Base-by-base conservation (phyloP, 2,888 invertebrate species). In the Acronicta aceris region DNA sequence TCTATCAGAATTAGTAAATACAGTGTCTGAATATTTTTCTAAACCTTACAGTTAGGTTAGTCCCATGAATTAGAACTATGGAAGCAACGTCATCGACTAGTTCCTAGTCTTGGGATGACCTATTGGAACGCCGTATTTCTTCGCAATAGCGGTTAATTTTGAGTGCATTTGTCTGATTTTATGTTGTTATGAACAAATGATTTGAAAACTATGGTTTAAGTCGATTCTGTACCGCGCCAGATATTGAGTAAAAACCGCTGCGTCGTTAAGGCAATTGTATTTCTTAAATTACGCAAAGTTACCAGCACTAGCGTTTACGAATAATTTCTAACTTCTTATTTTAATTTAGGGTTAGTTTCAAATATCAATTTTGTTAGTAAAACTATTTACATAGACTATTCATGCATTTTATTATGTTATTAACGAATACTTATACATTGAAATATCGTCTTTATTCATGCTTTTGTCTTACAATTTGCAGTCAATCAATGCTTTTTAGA, bases 291-390 rank as follows among this genome's bases (percentile, higher is more conserved):
- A 65, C 41, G 33, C 17, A 61, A 21, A 21, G 61, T 61, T 40
- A 49, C 70, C 73, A 67, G 70, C 67, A 67, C 62, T 61, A 21
- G 47, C 36, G 38, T 55, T 55, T n/a, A 42, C 45, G 38, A 70
- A 41, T 17, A 61, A 42, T 63, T 58, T 49, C 1, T 12, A 40
- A 43, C 12, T 36, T 43, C 5, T 33, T 38, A 21, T 66, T n/a
- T 17, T n/a, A 51, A 21, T n/a, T 47, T 50, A 48, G 33, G 33
- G 38, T 38, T 38, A 38, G n/a, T 4, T 33, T 12, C 3, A 38
- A 38, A 38, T 38, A n/a, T 38, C 6, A n/a, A 38, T 38, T 5
- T 38, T 40, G 40, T 41, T 40, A 40, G 38, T 46, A 47, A 38
- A 13, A 42, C 50, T 59, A 38, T 38, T 6, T 42, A 59, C 63